A percentile compares a stretch with the other conserved stretches of the same genome.
Evolutionary conservation across 2,113 vertebrate species (phyloP).

Genomic region (Notiomystis cincta): DNA sequence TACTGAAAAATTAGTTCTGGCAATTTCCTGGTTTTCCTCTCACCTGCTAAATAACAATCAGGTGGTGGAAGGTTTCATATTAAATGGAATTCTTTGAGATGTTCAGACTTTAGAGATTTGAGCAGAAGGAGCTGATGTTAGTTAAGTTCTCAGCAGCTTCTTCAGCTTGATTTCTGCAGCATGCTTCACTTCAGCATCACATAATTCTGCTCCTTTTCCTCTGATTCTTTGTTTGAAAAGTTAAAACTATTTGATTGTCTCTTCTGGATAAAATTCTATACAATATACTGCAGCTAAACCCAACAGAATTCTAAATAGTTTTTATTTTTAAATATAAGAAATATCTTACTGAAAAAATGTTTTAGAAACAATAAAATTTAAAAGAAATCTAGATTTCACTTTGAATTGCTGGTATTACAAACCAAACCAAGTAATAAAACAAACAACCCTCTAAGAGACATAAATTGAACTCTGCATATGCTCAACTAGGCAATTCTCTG

Average conservation of each 20-base stretch:
- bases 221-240: background rate
- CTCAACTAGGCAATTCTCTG: background rate
- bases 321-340: background rate
- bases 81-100: conserved; percentile 10
- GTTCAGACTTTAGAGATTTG: conserved; percentile 16
- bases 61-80: background rate
- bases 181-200: background rate
- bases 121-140: conserved; percentile 15
- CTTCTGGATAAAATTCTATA: background rate
- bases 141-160: conserved; percentile 3
- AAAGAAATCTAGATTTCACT: background rate
- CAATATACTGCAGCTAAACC: background rate
- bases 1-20: conserved; percentile 40
- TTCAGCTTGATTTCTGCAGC: background rate
- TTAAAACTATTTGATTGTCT: background rate
- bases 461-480: background rate
- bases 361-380: background rate
- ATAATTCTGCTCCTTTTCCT: background rate
- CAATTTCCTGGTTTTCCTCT: conserved; percentile 26
- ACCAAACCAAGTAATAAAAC: background rate
- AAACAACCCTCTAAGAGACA: background rate
- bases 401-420: background rate
- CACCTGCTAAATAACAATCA: conserved; percentile 28
- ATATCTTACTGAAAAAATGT: background rate
- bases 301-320: background rate